phyloP scores from a whole-genome alignment of 2,888 invertebrate species.

The Cantharis rufa region DNA sequence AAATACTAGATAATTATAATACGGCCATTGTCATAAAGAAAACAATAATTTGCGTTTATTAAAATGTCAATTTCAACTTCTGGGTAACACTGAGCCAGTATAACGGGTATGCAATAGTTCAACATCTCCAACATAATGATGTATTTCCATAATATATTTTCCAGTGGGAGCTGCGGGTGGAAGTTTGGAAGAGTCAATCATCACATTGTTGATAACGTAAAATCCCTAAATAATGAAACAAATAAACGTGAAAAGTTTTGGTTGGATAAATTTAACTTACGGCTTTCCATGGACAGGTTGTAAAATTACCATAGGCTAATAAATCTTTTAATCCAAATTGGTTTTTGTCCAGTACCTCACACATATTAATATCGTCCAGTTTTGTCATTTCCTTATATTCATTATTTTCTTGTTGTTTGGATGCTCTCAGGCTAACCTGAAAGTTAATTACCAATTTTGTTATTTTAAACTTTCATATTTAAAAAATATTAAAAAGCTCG shows the following conservation, averaged over 20 bases:
- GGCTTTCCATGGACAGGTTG: constrained; percentile 25
- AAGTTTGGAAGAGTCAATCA: constrained; percentile 18
- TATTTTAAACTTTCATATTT: neutral
- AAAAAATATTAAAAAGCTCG: neutral
- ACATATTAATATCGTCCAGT: constrained; percentile 15
- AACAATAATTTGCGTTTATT: neutral
- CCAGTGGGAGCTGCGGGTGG: constrained; percentile 17
- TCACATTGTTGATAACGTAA: constrained; percentile 14
- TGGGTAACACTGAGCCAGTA: constrained; percentile 4
- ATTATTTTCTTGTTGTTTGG: constrained; percentile 11
- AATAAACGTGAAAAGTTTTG: neutral
- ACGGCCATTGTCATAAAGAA: neutral
- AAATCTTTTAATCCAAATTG: constrained; percentile 24
- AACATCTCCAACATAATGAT: constrained; percentile 6
- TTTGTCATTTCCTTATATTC: constrained; percentile 12
- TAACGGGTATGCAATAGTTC: constrained; percentile 11
- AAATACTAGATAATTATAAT: neutral
- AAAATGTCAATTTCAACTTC: neutral
- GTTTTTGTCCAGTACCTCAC: constrained; percentile 17
- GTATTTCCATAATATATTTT: constrained; percentile 13
- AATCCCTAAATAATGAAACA: constrained; percentile 1
- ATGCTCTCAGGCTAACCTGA: constrained; percentile 15
- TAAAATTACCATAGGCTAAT: constrained; percentile 21
- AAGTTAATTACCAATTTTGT: neutral
- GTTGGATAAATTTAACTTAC: constrained; percentile 4